phyloP scores from a whole-genome alignment of 1,140 invertebrate genomes.

The Drosophila kepulauana region DNA sequence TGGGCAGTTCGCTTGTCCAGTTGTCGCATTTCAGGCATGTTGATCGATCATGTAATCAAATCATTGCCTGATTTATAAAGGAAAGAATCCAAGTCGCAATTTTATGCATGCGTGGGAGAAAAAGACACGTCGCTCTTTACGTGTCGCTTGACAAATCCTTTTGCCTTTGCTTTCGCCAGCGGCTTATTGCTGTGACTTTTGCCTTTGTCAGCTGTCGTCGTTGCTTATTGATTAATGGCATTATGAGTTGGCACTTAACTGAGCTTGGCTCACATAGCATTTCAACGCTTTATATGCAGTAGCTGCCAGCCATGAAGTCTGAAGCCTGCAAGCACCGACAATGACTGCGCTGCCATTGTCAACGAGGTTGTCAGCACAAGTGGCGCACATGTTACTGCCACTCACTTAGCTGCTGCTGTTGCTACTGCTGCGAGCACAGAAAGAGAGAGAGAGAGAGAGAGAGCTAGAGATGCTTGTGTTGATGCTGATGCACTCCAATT shows the following conservation, averaged over 20 bases:
- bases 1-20: constrained; percentile 28
- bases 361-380: constrained; percentile 54
- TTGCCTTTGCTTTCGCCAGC: constrained; percentile 9
- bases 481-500: constrained; percentile 43
- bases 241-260: constrained; percentile 35
- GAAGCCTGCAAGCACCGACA: constrained; percentile 17
- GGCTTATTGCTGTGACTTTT: constrained; percentile 41
- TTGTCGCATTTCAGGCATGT: constrained; percentile 8
- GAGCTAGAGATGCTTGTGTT: neutral
- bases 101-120: neutral
- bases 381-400: constrained; percentile 43
- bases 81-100: neutral
- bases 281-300: constrained; percentile 44
- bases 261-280: constrained; percentile 47
- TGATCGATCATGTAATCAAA: constrained; percentile 61
- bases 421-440: no score
- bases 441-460: neutral
- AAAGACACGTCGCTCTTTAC: constrained; percentile 30
- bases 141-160: constrained; percentile 54
- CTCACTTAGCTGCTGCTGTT: neutral
- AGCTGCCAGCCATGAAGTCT: neutral
- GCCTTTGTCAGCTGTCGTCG: constrained; percentile 32
- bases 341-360: constrained; percentile 22
- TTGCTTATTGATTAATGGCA: constrained; percentile 68
- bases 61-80: constrained; percentile 49